Evolutionary conservation across 1,140 invertebrate genomes (phyloP).

Genomic region (Acyrthosiphon pisum): DNA sequence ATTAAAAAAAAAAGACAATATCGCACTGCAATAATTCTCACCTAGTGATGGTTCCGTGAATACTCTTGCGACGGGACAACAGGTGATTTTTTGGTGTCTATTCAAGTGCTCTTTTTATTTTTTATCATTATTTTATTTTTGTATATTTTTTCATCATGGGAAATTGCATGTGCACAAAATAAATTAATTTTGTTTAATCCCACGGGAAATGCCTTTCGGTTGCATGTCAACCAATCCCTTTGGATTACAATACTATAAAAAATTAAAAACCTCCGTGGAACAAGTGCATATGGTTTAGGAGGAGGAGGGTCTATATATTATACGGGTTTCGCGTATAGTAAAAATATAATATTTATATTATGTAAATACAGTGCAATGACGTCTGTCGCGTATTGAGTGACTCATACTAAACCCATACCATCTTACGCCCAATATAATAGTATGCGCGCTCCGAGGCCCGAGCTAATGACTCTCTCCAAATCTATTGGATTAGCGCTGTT

Average conservation of each 20-base stretch:
- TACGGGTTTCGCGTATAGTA: neutral
- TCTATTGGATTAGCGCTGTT: too few species aligned
- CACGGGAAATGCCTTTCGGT: conserved; percentile 28
- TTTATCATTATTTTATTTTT: neutral
- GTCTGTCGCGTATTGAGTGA: neutral
- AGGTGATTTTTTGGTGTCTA: conserved; percentile 14
- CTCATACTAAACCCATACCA: too few species aligned
- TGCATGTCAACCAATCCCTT: conserved; percentile 47
- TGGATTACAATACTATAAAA: conserved; percentile 41
- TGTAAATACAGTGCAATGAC: neutral
- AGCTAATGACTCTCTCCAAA: too few species aligned
- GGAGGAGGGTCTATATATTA: neutral
- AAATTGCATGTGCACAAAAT: conserved; percentile 19
- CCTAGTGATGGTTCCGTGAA: neutral
- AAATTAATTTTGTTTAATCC: conserved; percentile 49
- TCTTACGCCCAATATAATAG: too few species aligned
- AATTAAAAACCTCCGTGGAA: neutral
- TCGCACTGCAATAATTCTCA: too few species aligned
- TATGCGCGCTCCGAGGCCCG: too few species aligned
- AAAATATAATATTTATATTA: neutral
- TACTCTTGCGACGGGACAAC: neutral
- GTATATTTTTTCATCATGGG: neutral
- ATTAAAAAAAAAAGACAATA: too few species aligned
- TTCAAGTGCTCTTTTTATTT: neutral
- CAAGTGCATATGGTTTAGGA: neutral